A percentile compares a stretch with the other conserved stretches of the same genome.
Evolutionary conservation across 2,888 invertebrate species (phyloP).

Genomic region (Dicyrtoma fusca): DNA sequence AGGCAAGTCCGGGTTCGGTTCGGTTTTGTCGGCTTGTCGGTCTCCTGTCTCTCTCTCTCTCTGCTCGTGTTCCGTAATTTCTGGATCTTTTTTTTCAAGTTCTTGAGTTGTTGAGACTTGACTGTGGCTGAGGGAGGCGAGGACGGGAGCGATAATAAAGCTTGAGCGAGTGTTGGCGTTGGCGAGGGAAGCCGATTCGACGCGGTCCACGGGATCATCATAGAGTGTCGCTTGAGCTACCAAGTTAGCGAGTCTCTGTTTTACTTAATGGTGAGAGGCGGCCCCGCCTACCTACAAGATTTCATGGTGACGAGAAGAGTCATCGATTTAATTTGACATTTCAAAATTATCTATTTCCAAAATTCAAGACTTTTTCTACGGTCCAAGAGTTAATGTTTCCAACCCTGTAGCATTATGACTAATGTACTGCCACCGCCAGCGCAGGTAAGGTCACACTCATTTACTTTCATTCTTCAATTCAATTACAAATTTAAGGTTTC

Average conservation of each 20-base stretch:
- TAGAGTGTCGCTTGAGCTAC: conserved; percentile 12
- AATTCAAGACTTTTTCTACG: conserved; percentile 9
- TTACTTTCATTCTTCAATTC: neutral
- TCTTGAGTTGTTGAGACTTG: too few species aligned
- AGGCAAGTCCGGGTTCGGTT: too few species aligned
- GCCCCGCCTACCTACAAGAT: conserved; percentile 38
- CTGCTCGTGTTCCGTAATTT: too few species aligned
- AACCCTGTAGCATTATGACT: conserved; percentile 15
- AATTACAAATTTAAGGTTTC: too few species aligned
- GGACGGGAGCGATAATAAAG: neutral
- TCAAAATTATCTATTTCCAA: conserved; percentile 19
- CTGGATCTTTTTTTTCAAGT: too few species aligned
- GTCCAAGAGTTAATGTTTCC: conserved; percentile 5
- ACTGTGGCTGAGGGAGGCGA: neutral
- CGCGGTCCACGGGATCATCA: conserved; percentile 2
- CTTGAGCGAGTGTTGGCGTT: neutral
- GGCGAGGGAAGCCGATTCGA: conserved; percentile 10
- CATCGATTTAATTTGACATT: conserved; percentile 35
- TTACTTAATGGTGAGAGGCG: conserved; percentile 31
- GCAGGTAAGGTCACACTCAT: conserved; percentile 14
- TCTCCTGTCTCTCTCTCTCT: too few species aligned
- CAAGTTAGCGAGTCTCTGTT: conserved; percentile 3
- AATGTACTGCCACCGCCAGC: conserved; percentile 28
- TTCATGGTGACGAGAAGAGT: conserved; percentile 24
- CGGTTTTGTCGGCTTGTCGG: too few species aligned